A percentile compares a stretch with the other conserved stretches of the same genome.
Evolutionary conservation across 2,113 vertebrate species (phyloP).

Genomic region (Cyprinodon variegatus): DNA sequence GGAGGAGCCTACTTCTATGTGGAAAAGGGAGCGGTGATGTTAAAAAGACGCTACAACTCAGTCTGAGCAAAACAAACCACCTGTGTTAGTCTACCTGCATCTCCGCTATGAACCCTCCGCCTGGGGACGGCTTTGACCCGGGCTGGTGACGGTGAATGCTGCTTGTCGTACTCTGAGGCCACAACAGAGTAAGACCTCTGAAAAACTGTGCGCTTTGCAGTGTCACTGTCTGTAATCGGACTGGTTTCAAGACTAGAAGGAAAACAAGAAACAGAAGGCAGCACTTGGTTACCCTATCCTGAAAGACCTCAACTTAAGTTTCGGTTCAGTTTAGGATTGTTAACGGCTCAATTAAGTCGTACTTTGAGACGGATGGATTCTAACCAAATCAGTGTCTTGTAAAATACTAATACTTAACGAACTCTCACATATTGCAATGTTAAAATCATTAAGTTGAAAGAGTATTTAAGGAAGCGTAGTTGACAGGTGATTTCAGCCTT

Average conservation of each 20-base stretch:
- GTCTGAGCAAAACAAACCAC: background rate
- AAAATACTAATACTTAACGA: background rate
- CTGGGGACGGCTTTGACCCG: conserved; percentile 95
- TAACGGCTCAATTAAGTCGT: background rate
- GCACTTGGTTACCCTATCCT: background rate
- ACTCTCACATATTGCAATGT: background rate
- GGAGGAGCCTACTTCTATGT: conserved; percentile 95
- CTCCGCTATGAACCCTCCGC: conserved; percentile 95
- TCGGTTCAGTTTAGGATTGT: background rate
- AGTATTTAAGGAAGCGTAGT: too few species aligned
- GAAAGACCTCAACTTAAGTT: background rate
- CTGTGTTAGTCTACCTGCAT: conserved; percentile 83
- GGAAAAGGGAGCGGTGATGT: background rate
- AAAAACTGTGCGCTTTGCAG: conserved; percentile 95
- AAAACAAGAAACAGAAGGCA: background rate
- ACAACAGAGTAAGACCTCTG: conserved; percentile 98
- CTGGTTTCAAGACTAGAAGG: conserved; percentile 92
- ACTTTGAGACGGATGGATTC: background rate
- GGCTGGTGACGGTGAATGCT: conserved; percentile 94
- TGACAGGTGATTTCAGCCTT: too few species aligned
- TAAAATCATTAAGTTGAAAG: too few species aligned
- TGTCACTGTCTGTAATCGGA: conserved; percentile 96
- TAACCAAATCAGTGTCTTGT: background rate
- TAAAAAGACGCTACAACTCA: background rate
- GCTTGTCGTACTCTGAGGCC: conserved; percentile 98